Conservation (phyloP, 2,113 vertebrate species). For the Jaculus jaculus region DNA sequence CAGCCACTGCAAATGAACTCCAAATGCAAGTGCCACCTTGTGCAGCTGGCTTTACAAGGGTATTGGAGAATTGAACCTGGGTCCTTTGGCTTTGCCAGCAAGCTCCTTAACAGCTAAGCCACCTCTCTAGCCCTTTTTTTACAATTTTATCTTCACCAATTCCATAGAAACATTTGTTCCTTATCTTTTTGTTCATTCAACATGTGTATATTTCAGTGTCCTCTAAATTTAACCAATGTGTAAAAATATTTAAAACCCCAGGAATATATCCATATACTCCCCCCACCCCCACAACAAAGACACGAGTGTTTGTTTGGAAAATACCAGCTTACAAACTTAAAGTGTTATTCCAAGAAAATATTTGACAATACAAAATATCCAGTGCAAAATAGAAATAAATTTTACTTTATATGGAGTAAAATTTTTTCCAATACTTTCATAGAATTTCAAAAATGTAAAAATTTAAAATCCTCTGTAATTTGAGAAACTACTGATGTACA, state of each 20-base stretch:
- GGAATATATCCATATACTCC: neutral
- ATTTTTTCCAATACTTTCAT: neutral
- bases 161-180: neutral
- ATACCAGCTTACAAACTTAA: neutral
- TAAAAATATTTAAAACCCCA: neutral
- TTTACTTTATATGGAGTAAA: neutral
- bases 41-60: too few species aligned
- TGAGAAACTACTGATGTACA: neutral
- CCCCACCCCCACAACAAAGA: rapidly evolving
- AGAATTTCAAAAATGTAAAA: neutral
- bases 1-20: too few species aligned
- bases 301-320: neutral
- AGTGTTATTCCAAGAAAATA: neutral
- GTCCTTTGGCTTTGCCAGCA: too few species aligned
- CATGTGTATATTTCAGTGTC: neutral
- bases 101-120: too few species aligned
- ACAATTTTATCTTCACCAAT: neutral
- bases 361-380: neutral
- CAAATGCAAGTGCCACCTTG: too few species aligned
- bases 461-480: neutral
- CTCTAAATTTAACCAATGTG: neutral
- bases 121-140: too few species aligned
- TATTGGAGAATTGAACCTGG: too few species aligned
- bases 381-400: neutral
- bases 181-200: neutral